Percentiles rank a stretch among this genome's conserved stretches.
Conservation (phyloP, 2,888 invertebrate species). For the Uloborus plumipes region DNA sequence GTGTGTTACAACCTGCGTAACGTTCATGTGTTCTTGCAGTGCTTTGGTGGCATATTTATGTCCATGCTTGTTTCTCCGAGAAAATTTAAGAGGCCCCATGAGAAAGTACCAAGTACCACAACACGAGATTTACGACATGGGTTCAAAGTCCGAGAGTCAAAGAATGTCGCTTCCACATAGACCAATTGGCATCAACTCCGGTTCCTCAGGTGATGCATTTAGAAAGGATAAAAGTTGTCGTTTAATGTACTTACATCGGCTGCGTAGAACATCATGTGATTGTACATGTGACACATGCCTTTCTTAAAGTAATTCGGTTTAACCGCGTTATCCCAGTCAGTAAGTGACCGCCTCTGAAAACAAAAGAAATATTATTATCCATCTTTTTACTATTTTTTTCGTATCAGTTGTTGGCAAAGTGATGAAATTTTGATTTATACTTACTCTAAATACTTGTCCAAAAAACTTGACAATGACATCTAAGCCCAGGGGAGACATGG, state of each 20-base stretch:
- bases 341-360: not conserved
- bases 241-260: constrained; percentile 3
- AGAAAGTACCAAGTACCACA: too few species aligned
- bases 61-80: too few species aligned
- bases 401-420: too few species aligned
- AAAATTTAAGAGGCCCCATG: too few species aligned
- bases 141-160: too few species aligned
- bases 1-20: too few species aligned
- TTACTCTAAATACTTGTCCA: not conserved
- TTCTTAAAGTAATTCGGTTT: not conserved
- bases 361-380: not conserved
- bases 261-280: constrained; percentile 7
- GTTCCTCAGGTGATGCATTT: not conserved
- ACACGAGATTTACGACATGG: too few species aligned
- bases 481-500: constrained; percentile 2
- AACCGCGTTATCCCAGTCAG: not conserved
- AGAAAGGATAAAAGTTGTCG: not conserved
- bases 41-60: too few species aligned
- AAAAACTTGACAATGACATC: constrained; percentile 5
- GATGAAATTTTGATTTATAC: too few species aligned
- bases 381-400: too few species aligned
- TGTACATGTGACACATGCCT: not conserved
- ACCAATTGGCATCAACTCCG: not conserved
- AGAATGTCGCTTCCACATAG: too few species aligned
- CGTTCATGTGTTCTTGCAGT: too few species aligned